Conservation (phyloP, 1,140 invertebrate genomes). For the Chironomus tepperi region DNA sequence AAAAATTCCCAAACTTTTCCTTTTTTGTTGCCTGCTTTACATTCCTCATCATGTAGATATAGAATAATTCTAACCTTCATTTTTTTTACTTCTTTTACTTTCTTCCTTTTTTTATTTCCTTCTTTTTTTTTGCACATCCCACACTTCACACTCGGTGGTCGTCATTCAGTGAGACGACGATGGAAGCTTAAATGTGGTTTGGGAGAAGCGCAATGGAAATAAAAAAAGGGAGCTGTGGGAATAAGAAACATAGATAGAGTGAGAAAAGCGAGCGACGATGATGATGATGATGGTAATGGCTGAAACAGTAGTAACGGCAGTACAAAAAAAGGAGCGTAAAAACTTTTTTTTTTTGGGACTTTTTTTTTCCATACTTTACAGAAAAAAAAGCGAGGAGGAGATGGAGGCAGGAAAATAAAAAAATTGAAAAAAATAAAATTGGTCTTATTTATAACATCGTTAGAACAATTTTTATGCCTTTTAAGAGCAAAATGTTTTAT, state of each 20-base stretch:
- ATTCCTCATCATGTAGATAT: too few species aligned
- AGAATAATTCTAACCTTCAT: too few species aligned
- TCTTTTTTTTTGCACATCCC: background rate
- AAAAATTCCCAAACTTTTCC: background rate
- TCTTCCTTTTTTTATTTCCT: background rate
- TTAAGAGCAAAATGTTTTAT: background rate
- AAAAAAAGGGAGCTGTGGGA: background rate
- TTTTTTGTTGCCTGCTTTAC: too few species aligned
- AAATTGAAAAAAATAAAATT: conserved; percentile 15
- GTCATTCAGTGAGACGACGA: background rate
- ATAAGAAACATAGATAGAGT: background rate
- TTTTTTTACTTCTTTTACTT: too few species aligned
- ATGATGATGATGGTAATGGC: background rate
- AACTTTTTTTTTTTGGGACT: background rate
- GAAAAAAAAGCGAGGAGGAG: background rate
- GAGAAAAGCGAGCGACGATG: background rate
- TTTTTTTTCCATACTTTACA: background rate
- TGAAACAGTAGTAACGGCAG: background rate
- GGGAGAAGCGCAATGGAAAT: too few species aligned
- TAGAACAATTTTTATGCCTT: conserved; percentile 4
- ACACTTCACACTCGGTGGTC: conserved; percentile 3
- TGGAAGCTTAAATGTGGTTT: too few species aligned
- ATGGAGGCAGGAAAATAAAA: background rate
- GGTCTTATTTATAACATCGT: conserved; percentile 13
- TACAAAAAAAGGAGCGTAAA: background rate